Conservation (phyloP, 2,888 invertebrate genomes). For the Pseudanteris insignis region DNA sequence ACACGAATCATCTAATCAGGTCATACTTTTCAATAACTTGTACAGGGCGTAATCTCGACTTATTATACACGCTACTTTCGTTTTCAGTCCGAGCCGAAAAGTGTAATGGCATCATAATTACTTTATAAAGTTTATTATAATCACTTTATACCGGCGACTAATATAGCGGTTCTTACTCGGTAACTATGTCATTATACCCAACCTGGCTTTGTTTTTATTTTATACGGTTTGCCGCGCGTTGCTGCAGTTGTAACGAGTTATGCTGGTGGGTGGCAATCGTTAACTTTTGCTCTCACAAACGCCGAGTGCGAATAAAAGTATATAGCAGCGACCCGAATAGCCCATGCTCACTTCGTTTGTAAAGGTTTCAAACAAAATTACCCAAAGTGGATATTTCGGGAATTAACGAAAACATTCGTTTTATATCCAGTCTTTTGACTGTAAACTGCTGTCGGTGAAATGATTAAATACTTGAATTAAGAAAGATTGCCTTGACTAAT, state of each 20-base stretch:
- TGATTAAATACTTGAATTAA: too few relatives aligned
- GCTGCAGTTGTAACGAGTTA: conserved; percentile 9
- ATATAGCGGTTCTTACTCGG: conserved; percentile 8
- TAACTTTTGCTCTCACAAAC: conserved; percentile 14
- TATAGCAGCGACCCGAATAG: conserved; percentile 13
- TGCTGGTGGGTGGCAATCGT: conserved; percentile 18
- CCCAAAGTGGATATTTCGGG: too few relatives aligned
- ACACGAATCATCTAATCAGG: too few relatives aligned
- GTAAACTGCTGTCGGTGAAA: too few relatives aligned
- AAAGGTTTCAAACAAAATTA: too few relatives aligned
- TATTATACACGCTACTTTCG: too few relatives aligned
- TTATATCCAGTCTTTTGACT: too few relatives aligned
- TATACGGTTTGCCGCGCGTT: conserved; percentile 8
- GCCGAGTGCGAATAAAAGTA: conserved; percentile 14
- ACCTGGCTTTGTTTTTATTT: conserved; percentile 10
- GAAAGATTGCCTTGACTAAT: too few relatives aligned
- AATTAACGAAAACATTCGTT: too few relatives aligned
- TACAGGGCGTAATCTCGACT: too few relatives aligned
- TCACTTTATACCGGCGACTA: not conserved
- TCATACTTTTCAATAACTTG: too few relatives aligned
- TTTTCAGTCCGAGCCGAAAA: too few relatives aligned
- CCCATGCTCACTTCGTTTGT: conserved; percentile 5
- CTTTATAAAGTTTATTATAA: conserved; percentile 16
- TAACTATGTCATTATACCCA: conserved; percentile 10
- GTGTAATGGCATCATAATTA: conserved; percentile 6